Percentiles rank a stretch among this genome's conserved stretches.
Evolutionary conservation across 2,888 invertebrate genomes (phyloP).

Genomic region (Caenorhabditis sp.): DNA sequence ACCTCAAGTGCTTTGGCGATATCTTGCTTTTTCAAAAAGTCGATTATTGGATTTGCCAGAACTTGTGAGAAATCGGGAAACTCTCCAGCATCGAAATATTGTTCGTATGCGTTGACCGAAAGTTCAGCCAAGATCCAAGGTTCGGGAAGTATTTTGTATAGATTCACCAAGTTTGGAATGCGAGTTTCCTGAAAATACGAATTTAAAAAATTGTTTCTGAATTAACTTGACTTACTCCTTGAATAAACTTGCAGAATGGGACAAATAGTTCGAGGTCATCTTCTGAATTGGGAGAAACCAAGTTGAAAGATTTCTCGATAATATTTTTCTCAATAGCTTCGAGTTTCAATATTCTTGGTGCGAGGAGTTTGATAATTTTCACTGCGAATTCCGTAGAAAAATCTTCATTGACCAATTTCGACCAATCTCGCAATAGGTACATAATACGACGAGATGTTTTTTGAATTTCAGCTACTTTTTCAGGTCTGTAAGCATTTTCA

Average conservation of each 20-base stretch:
- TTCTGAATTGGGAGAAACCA: neutral
- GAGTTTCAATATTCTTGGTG: neutral
- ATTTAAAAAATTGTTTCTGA: no score
- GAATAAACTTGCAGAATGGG: neutral
- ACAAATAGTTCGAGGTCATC: neutral
- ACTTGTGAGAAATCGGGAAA: constrained; percentile 10
- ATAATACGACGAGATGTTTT: neutral
- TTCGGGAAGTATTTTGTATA: neutral
- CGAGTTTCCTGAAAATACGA: neutral
- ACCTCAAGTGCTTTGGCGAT: constrained; percentile 19
- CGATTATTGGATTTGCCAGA: neutral
- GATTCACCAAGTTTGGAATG: neutral
- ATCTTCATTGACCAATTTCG: neutral
- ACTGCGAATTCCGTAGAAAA: neutral
- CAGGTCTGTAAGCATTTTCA: neutral
- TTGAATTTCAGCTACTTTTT: neutral
- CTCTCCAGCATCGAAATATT: constrained; percentile 8
- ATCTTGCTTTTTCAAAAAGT: constrained; percentile 17
- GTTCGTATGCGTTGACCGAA: constrained; percentile 7
- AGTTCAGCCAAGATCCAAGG: neutral
- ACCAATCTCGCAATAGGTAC: neutral
- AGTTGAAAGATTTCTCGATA: neutral
- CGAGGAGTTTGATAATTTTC: neutral
- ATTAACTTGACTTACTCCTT: neutral
- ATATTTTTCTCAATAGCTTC: neutral